Base-by-base conservation (phyloP, 2,888 invertebrate genomes). In the Pilophorus perplexus region DNA sequence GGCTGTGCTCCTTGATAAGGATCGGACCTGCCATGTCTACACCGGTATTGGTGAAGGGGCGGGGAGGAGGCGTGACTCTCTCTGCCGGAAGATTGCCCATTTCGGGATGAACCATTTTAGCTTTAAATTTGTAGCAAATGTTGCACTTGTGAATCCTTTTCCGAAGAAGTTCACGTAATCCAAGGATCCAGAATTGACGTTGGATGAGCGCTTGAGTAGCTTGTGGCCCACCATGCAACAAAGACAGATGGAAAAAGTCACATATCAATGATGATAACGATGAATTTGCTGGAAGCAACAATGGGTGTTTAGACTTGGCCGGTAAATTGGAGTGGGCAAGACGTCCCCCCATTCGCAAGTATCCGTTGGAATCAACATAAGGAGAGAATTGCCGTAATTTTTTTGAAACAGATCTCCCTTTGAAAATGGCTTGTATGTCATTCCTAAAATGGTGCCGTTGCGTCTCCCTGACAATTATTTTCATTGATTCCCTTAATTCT, bases 1-100 rank as follows among this genome's bases (percentile, higher is more conserved):
- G 33, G 14, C 3, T 33, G 20, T 20, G n/a, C 12, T 57, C 38
- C 40, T 57, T 57, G 12, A 57, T 37, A 3, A 16, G 16, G 3
- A 57, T 10, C 2, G 57, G 57, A 3, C 57, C 57, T n/a, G 57
- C 57, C 3, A 57, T 8, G 20, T 57, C 57, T 4, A 57, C 57
- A n/a, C 6, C 33, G 12, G 57, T 57, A n/a, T 57, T 14, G 10
- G 38, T 8, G 38, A 57, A 57, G 38, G 57, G 16, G 2, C 57
- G 3, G 3, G 20, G 10, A 8, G 14, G 38, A 2, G 2, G 28
- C 10, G 37, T 37, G 3, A 57, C 44, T 2, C 44, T 2, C 6
- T 6, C 44, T 12, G 25, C 6, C 6, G 60, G 60, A 8, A 60
- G 20, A 23, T 60, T 46, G 5, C 22, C 44, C 60, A 60, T 60